Evolutionary conservation across 2,888 invertebrate species (phyloP).

Genomic region (Chymomyza amoena): DNA sequence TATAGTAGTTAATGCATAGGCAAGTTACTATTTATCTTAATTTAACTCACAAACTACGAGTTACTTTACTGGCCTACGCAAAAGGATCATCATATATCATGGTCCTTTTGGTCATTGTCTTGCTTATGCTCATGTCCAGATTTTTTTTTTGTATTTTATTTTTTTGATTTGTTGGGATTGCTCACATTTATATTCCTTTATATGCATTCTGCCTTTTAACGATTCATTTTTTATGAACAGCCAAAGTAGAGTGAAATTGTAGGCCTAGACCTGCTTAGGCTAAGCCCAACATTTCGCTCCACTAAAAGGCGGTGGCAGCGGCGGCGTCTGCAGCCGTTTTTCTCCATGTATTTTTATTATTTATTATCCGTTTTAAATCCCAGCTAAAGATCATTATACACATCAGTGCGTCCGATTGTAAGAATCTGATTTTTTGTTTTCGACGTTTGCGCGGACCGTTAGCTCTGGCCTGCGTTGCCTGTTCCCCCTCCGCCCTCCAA

Average conservation of each 20-base stretch:
- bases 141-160: constrained; percentile 16
- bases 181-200: constrained; percentile 65
- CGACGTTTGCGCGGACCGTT: constrained; percentile 50
- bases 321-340: constrained; percentile 1
- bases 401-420: constrained; percentile 76
- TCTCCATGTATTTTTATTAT: constrained; percentile 73
- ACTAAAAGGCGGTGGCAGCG: neutral
- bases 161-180: constrained; percentile 58
- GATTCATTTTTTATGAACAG: constrained; percentile 66
- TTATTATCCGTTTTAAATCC: constrained; percentile 74
- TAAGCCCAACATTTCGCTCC: constrained; percentile 42
- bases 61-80: constrained; percentile 1
- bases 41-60: constrained; percentile 24
- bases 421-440: constrained; percentile 73
- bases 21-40: constrained; percentile 52
- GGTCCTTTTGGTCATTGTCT: constrained; percentile 51
- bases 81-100: constrained; percentile 53
- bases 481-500: neutral
- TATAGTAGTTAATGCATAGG: neutral
- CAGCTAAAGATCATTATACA: constrained; percentile 74
- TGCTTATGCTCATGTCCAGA: constrained; percentile 36
- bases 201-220: constrained; percentile 48
- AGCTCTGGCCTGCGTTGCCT: neutral
- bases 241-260: neutral
- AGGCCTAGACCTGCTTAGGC: constrained; percentile 34